Percentiles rank a stretch among this genome's conserved stretches.
Evolutionary conservation across 2,113 vertebrate species (phyloP).

Genomic region (Cebidichthys violaceus): DNA sequence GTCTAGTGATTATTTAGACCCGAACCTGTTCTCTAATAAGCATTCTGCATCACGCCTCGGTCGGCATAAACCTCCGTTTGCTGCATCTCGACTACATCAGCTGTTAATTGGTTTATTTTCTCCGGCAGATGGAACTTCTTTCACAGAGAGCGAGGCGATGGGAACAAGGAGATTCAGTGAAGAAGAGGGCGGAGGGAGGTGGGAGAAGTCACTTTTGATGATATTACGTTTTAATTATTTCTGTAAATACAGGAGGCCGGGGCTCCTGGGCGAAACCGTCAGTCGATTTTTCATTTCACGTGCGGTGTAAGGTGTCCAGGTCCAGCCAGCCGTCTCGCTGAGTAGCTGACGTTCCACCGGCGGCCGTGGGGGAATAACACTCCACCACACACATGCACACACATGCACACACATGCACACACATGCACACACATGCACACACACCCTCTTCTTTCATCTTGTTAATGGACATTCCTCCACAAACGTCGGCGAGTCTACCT

Average conservation of each 20-base stretch:
- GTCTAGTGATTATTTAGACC: conserved; percentile 64
- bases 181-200: background rate
- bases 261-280: conserved; percentile 54
- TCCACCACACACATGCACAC: conserved; percentile 23
- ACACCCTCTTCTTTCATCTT: conserved; percentile 89
- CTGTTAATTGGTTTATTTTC: conserved; percentile 75
- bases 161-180: background rate
- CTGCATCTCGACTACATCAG: conserved; percentile 37
- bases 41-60: conserved; percentile 63
- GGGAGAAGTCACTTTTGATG: conserved; percentile 64
- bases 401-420: conserved; percentile 48
- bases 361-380: conserved; percentile 83
- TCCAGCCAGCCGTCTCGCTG: conserved; percentile 72
- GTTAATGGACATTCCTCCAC: conserved; percentile 94
- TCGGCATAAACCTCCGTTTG: conserved; percentile 33
- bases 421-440: conserved; percentile 12
- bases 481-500: conserved; percentile 95
- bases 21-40: conserved; percentile 61
- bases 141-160: background rate
- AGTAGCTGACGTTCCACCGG: conserved; percentile 76
- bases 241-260: conserved; percentile 74
- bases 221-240: conserved; percentile 72
- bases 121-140: conserved; percentile 50
- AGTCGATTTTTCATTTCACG: conserved; percentile 80
- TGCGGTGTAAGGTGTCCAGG: conserved; percentile 80